These are phyloP conservation scores for Colletes collaris DNA, from an alignment of 2,888 invertebrate species.

Conservation along the genomic window DNA sequence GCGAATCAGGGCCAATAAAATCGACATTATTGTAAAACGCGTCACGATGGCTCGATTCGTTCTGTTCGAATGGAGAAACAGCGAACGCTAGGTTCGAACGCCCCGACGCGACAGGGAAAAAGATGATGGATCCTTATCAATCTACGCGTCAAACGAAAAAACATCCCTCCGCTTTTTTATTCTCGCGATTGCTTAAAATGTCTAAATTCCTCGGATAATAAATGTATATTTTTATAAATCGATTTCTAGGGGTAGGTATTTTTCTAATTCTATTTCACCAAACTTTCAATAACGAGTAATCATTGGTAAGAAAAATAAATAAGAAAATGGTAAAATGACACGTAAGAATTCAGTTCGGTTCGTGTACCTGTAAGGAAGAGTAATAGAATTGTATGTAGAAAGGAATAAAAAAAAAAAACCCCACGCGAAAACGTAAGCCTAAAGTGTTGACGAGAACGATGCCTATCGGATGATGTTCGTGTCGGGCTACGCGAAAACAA, in stretches of 20 bases:
- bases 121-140: constrained; percentile 14
- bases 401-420: constrained; percentile 40
- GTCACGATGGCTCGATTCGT: constrained; percentile 9
- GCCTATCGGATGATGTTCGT: constrained; percentile 54
- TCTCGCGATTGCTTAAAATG: too few relatives aligned
- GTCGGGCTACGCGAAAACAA: constrained; percentile 48
- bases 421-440: constrained; percentile 52
- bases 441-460: constrained; percentile 63
- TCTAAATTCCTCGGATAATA: too few relatives aligned
- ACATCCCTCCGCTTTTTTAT: too few relatives aligned
- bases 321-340: too few relatives aligned
- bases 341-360: too few relatives aligned
- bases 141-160: neutral
- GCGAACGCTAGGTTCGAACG: neutral
- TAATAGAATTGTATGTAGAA: constrained; percentile 59
- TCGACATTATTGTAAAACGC: constrained; percentile 57
- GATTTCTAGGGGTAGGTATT: too few relatives aligned
- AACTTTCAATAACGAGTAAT: too few relatives aligned
- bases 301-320: too few relatives aligned
- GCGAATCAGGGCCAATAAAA: constrained; percentile 52
- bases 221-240: too few relatives aligned
- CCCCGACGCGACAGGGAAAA: constrained; percentile 1
- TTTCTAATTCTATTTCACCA: too few relatives aligned
- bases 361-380: neutral
- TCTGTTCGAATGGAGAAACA: neutral